Evolutionary conservation across 2,888 invertebrate genomes (phyloP).

Genomic region (Chydorus sphaericus): DNA sequence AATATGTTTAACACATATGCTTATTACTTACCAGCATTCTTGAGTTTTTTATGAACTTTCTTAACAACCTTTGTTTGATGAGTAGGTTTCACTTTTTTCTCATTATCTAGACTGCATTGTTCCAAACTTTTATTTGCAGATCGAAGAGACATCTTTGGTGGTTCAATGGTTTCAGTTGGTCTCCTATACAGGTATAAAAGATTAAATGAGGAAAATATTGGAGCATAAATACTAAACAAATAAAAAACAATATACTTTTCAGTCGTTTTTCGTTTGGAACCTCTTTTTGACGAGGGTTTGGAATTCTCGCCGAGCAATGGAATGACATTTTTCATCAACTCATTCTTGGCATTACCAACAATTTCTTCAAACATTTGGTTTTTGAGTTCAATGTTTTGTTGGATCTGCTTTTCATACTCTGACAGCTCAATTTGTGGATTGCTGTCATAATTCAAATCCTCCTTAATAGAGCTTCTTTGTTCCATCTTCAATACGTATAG

Average conservation of each 20-base stretch:
- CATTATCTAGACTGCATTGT: neutral
- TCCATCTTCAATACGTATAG: too few species aligned
- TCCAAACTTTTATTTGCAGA: neutral
- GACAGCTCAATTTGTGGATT: constrained; percentile 7
- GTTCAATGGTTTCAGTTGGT: neutral
- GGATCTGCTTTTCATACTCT: constrained; percentile 13
- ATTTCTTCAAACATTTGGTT: constrained; percentile 10
- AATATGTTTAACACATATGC: neutral
- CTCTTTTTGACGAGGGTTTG: neutral
- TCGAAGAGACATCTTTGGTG: neutral
- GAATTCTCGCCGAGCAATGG: neutral
- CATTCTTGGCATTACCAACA: neutral
- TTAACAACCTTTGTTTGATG: neutral
- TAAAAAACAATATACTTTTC: neutral
- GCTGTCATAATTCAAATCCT: too few species aligned
- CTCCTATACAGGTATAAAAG: too few species aligned
- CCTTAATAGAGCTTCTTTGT: too few species aligned
- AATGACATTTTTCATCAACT: neutral
- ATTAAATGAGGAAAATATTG: neutral
- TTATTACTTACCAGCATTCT: too few species aligned
- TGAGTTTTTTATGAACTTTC: too few species aligned
- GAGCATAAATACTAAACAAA: too few species aligned
- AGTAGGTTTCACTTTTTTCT: neutral
- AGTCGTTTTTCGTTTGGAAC: neutral
- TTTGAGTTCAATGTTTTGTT: constrained; percentile 10